phyloP scores from a whole-genome alignment of 2,888 invertebrate genomes.

The Spicauda simplicius region DNA sequence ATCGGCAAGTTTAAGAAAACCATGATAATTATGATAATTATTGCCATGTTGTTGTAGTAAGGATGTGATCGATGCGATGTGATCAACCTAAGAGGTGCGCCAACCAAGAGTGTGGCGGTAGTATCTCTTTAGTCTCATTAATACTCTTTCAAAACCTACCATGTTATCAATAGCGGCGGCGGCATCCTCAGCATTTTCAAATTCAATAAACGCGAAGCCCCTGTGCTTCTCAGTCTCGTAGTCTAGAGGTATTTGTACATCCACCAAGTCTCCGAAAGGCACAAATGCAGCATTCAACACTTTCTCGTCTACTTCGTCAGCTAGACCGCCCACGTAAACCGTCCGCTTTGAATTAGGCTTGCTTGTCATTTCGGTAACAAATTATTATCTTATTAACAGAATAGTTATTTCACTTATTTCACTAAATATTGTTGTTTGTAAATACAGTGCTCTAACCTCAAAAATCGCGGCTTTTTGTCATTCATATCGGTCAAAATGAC shows the following conservation, averaged over 20 bases:
- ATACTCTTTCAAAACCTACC: constrained; percentile 82
- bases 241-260: constrained; percentile 98
- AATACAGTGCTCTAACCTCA: background rate
- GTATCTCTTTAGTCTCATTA: no score
- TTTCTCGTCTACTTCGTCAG: constrained; percentile 98
- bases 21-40: no score
- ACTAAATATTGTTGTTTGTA: background rate
- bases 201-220: constrained; percentile 99
- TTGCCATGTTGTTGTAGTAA: no score
- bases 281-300: constrained; percentile 98
- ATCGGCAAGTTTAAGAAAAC: no score
- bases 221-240: constrained; percentile 98
- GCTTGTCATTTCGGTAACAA: constrained; percentile 62
- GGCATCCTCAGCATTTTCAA: constrained; percentile 99
- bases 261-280: constrained; percentile 99
- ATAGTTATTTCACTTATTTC: no score
- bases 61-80: no score
- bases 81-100: no score
- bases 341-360: constrained; percentile 89
- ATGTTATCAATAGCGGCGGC: constrained; percentile 99
- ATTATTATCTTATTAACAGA: background rate
- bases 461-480: background rate
- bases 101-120: no score
- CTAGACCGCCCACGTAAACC: constrained; percentile 93
- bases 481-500: background rate